These are phyloP conservation scores for Brachionus calyciflorus DNA, from an alignment of 1,140 invertebrate species.

Conservation along the genomic window DNA sequence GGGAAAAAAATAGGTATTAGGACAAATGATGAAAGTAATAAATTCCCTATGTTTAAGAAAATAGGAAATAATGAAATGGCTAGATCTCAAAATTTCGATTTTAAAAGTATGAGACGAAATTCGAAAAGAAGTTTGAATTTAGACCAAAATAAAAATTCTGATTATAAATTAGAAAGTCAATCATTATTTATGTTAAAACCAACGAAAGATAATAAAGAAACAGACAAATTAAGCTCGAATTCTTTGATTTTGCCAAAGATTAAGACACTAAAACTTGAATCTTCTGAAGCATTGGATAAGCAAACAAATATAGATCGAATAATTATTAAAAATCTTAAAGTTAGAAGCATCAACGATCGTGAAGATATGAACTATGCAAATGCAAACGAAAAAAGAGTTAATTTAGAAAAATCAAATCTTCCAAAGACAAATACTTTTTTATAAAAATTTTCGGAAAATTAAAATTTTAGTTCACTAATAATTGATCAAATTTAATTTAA, in stretches of 20 bases:
- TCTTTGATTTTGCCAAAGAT: neutral
- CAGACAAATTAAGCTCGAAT: neutral
- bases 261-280: neutral
- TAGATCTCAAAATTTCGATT: neutral
- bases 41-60: neutral
- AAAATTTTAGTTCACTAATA: neutral
- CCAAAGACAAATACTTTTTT: no score
- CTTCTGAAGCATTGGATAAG: no score
- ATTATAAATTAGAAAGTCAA: constrained; percentile 3
- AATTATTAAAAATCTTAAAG: constrained; percentile 6
- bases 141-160: neutral
- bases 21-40: constrained; percentile 29
- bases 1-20: neutral
- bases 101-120: no score
- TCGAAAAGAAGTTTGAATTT: no score
- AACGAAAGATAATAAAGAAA: neutral
- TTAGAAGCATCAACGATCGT: neutral
- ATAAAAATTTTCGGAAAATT: neutral
- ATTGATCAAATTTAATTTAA: neutral
- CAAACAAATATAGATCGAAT: neutral
- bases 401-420: neutral
- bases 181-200: neutral
- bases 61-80: neutral
- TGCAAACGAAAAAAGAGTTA: neutral
- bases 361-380: no score